Evolutionary conservation across 2,113 vertebrate species (phyloP).

Genomic region (Lampris megalopsis): DNA sequence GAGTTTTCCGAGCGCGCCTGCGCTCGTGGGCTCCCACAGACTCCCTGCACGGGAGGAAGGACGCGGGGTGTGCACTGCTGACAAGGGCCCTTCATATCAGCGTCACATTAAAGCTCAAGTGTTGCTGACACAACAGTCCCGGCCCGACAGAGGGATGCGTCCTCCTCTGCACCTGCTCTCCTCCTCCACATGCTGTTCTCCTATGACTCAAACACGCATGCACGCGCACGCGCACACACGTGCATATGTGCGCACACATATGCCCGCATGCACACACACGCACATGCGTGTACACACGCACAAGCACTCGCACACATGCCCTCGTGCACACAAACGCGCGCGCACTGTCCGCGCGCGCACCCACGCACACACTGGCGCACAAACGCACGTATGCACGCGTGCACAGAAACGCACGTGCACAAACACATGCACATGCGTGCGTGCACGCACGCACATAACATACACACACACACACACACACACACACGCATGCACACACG

Average conservation of each 20-base stretch:
- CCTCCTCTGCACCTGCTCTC: constrained; percentile 1
- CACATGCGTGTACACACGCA: too few relatives aligned
- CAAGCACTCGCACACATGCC: too few relatives aligned
- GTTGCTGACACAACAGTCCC: constrained; percentile 66
- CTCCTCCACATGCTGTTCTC: not conserved
- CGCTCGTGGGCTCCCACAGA: too few relatives aligned
- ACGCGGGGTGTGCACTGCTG: too few relatives aligned
- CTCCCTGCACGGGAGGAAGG: too few relatives aligned
- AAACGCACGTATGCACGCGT: not conserved
- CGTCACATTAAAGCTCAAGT: constrained; percentile 71
- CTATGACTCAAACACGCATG: not conserved
- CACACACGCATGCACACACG: not conserved
- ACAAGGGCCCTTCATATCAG: too few relatives aligned
- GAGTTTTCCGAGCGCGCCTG: too few relatives aligned
- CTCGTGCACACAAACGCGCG: too few relatives aligned
- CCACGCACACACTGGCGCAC: not conserved
- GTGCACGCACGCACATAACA: too few relatives aligned
- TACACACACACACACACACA: constrained; percentile 1
- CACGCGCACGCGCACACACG: not conserved
- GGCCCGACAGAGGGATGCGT: constrained; percentile 56
- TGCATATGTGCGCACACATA: not conserved
- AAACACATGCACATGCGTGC: not conserved
- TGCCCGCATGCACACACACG: not conserved
- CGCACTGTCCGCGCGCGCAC: constrained; percentile 16
- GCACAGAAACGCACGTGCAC: not conserved